Evolutionary conservation across 35 echinoderm and acorn worm species (phyloP).

Genomic region (Patiria miniata): DNA sequence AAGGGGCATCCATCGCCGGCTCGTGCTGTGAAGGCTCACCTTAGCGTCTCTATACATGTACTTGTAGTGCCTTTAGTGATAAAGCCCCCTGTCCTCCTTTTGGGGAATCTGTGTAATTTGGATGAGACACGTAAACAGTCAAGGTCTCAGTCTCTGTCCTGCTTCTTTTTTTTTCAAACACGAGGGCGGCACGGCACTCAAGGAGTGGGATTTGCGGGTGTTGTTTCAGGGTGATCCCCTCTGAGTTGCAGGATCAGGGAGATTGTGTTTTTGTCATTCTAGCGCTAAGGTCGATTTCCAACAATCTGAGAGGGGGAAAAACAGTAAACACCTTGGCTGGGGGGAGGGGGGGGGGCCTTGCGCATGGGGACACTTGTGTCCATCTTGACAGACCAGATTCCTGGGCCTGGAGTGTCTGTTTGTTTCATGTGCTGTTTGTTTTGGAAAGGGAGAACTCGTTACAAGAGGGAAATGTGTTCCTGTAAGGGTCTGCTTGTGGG

Average conservation of each 20-base stretch:
- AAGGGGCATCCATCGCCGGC: too few relatives aligned
- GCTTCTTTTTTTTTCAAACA: too few relatives aligned
- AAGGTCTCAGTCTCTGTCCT: neutral
- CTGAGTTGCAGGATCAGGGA: neutral
- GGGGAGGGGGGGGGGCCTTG: too few relatives aligned
- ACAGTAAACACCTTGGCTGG: conserved; percentile 4
- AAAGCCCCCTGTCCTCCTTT: too few relatives aligned
- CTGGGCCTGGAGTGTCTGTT: neutral
- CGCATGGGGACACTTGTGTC: neutral
- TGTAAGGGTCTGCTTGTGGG: too few relatives aligned
- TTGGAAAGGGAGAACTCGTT: conserved; percentile 21
- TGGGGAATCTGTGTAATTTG: too few relatives aligned
- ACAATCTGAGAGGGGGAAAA: neutral
- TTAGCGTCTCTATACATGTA: too few relatives aligned
- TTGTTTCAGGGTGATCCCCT: neutral
- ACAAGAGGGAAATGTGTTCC: neutral
- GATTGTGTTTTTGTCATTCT: neutral
- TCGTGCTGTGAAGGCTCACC: too few relatives aligned
- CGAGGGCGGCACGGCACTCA: neutral
- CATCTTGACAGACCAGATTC: neutral
- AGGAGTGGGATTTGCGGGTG: neutral
- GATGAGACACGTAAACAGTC: too few relatives aligned
- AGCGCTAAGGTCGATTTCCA: neutral
- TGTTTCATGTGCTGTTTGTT: conserved; percentile 1
- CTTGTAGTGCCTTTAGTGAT: too few relatives aligned